phyloP scores from a whole-genome alignment of 2,888 invertebrate genomes.

The Temnothorax unifasciatus region DNA sequence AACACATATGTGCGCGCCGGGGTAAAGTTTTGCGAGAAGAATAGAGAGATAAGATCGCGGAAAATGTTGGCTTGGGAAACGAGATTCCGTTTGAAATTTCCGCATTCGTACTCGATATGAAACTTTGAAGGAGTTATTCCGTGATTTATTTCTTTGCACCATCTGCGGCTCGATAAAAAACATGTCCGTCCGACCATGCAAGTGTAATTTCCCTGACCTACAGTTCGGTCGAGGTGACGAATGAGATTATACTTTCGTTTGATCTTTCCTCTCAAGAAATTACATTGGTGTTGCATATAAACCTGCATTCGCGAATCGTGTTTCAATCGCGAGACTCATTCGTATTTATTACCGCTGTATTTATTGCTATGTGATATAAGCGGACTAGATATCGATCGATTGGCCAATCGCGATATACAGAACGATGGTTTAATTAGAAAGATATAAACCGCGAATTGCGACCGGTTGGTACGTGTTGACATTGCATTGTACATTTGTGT shows the following conservation, averaged over 20 bases:
- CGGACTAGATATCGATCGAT: constrained; percentile 15
- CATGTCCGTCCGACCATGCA: not conserved
- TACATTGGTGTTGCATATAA: not conserved
- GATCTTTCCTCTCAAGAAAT: constrained; percentile 11
- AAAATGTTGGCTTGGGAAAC: constrained; percentile 1
- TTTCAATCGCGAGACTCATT: constrained; percentile 40
- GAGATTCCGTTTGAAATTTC: constrained; percentile 18
- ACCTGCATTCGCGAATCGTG: not conserved
- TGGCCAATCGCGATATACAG: constrained; percentile 2
- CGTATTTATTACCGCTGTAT: constrained; percentile 13
- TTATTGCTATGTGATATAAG: not conserved
- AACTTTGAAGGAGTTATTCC: constrained; percentile 24
- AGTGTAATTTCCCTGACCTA: constrained; percentile 37
- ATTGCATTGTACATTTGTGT: too few relatives aligned
- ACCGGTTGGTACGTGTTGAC: not conserved
- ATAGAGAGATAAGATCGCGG: constrained; percentile 17
- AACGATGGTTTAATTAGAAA: constrained; percentile 17
- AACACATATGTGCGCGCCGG: not conserved
- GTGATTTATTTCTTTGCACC: constrained; percentile 28
- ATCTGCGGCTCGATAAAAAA: constrained; percentile 1
- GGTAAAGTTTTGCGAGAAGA: not conserved
- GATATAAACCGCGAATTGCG: not conserved
- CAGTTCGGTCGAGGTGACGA: not conserved
- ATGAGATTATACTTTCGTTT: constrained; percentile 40
- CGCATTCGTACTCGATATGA: constrained; percentile 30